Evolutionary conservation across 1,140 invertebrate species (phyloP).

Genomic region (Drosophila sp.): DNA sequence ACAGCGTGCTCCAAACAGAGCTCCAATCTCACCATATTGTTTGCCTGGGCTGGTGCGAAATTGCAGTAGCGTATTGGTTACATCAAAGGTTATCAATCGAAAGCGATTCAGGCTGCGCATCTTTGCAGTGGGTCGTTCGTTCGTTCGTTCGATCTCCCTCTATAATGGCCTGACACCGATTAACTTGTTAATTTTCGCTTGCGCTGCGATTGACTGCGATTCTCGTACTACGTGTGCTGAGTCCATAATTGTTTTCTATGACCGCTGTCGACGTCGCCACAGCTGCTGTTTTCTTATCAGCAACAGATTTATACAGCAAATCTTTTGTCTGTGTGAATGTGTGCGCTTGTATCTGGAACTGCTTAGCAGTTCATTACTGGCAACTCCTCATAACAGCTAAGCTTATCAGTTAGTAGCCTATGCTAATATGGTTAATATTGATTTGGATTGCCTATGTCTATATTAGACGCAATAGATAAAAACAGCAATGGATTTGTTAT

Average conservation of each 20-base stretch:
- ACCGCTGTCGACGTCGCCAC: constrained; percentile 1
- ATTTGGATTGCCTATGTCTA: constrained; percentile 12
- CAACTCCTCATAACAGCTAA: constrained; percentile 11
- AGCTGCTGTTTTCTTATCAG: constrained; percentile 43
- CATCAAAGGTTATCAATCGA: constrained; percentile 93
- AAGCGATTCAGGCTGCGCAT: constrained; percentile 85
- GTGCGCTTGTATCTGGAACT: constrained; percentile 12
- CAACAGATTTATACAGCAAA: constrained; percentile 33
- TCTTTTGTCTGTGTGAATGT: constrained; percentile 17
- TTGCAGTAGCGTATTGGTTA: constrained; percentile 92
- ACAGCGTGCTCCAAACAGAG: constrained; percentile 88
- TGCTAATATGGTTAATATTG: constrained; percentile 40
- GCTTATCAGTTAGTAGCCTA: constrained; percentile 36
- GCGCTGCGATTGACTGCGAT: constrained; percentile 23
- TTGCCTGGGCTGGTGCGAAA: constrained; percentile 89
- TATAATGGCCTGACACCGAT: constrained; percentile 14
- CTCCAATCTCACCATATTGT: constrained; percentile 90
- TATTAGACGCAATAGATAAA: neutral
- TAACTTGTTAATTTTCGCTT: constrained; percentile 28
- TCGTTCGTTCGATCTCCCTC: neutral
- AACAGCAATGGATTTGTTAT: constrained; percentile 14
- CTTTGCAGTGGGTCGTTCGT: constrained; percentile 30
- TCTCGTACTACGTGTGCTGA: constrained; percentile 39
- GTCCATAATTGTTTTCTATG: constrained; percentile 46
- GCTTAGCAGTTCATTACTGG: constrained; percentile 33